Evolutionary conservation across 2,888 invertebrate species (phyloP), one percentile per base, ranked within the genome.

Genomic region (Patella pellucida): DNA sequence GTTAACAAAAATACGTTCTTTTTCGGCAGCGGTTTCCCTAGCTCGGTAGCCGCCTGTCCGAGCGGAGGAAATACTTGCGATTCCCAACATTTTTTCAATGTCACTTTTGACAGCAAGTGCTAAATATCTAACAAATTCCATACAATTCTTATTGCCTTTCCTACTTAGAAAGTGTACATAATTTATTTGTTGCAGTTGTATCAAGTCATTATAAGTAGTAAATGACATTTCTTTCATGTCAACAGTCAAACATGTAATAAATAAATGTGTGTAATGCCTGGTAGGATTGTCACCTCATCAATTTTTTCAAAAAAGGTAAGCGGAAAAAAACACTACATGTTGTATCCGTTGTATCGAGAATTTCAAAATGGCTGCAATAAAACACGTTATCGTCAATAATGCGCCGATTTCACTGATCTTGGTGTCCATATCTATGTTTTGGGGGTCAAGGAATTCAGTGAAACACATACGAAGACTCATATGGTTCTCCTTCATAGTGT

Each of bases 81-180:
- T 16, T 23, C 3, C 3, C 14, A 72, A 16, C n/a, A 72, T 50
- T 11, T 15, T 16, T 3, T 23, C 41, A 3, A 67, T 72, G 68
- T 72, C 50, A 31, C 19, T 19, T 27, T 50, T 11, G 12, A 72
- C 56, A 11, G 72, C 56, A 31, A 56, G 19, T 15, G 72, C 72
- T 14, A 72, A 62, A 67, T 62, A 72, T 56, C 62, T 67, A 31
- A 67, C 50, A 56, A 72, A 72, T 67, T 72, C 67, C 14, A 1
- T 50, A 50, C 68, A 72, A 14, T 51, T 12, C 62, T 72, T n/a
- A 16, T n/a, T 72, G 50, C 67, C 72, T 23, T 72, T 67, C n/a
- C 67, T 50, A 67, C 56, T 52, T 15, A 72, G 7, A 67, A 72
- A 72, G 11, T 31, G 5, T n/a, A 72, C 72, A 16, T 68, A 3